Evolutionary conservation across 2,888 invertebrate genomes (phyloP).

Genomic region (Microchrysa polita): DNA sequence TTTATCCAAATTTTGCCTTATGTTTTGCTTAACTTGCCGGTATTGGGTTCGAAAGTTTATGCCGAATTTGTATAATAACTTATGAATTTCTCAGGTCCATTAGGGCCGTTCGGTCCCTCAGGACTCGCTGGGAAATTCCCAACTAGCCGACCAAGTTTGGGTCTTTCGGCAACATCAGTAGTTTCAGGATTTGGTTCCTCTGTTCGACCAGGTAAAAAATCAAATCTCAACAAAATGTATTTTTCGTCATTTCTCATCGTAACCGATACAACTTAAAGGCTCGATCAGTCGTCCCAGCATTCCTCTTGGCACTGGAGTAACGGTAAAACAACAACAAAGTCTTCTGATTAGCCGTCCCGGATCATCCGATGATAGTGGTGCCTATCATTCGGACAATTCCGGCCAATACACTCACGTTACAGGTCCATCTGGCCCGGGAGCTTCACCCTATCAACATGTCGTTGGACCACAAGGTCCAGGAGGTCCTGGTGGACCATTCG

Average conservation of each 20-base stretch:
- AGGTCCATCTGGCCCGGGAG: slow-evolving; percentile 53
- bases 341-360: slow-evolving; percentile 50
- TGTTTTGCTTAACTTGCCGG: not conserved
- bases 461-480: slow-evolving; percentile 53
- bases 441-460: slow-evolving; percentile 14
- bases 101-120: slow-evolving; percentile 56
- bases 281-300: slow-evolving; percentile 54
- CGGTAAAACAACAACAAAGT: slow-evolving; percentile 39
- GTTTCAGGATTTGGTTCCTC: slow-evolving; percentile 25
- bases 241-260: not conserved
- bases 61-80: too few species aligned
- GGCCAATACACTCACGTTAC: slow-evolving; percentile 45
- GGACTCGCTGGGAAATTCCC: slow-evolving; percentile 43
- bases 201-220: slow-evolving; percentile 42
- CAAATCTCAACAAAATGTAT: not conserved
- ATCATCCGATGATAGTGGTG: slow-evolving; percentile 25
- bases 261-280: not conserved
- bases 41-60: too few species aligned
- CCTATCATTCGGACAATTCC: slow-evolving; percentile 45
- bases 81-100: slow-evolving; percentile 9
- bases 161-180: not conserved
- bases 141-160: not conserved
- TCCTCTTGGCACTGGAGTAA: not conserved
- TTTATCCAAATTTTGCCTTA: not conserved
- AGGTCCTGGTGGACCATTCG: slow-evolving; percentile 65